Base-by-base conservation (phyloP, 2,888 invertebrate genomes). In the Scaeva pyrastri region DNA sequence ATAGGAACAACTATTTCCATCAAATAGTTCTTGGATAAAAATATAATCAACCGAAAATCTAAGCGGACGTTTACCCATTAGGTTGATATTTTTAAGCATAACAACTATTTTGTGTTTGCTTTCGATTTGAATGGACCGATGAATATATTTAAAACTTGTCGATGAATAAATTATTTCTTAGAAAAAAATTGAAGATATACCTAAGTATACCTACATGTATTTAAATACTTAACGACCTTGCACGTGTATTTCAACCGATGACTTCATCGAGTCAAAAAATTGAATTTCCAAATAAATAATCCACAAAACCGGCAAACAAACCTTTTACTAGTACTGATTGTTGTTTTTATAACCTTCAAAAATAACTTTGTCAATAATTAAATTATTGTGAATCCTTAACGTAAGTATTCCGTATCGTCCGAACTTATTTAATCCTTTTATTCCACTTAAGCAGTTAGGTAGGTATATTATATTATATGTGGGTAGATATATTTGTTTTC, bases 401-500 rank as follows among this genome's bases (percentile, higher is more conserved):
- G 8, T 73, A 55, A 16, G 8, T 73, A 36, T 21, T 64, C 79
- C 3, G 16, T 75, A 50, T 76, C 10, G 19, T 70, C 14, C 39
- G 23, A 52, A 60, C 10, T 16, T 68, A 50, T 66, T 48, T 73
- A 39, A 70, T 78, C 56, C 43, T 66, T 76, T 72, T 75, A 79
- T 48, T 84, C 62, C 73, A 60, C 64, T 79, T 74, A 31, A 56
- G 16, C 8, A 31, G 31, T 19, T 64, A 52, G 11, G 58, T 66
- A 19, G 43, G 19, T 71, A 78, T 88, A 10, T 4, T 39, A 39
- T 12, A 39, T 7, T 31, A 31, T 31, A 31, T 31, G 8, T n/a
- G n/a, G n/a, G n/a, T n/a, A n/a, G n/a, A n/a, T 16, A 14, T 43
- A 43, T 23, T 43, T 88, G 88, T 87, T 88, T 88, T 88, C 87